These are phyloP conservation scores for Hemichromis elongatus DNA, from an alignment of 2,113 vertebrate genomes.

Conservation along the genomic window DNA sequence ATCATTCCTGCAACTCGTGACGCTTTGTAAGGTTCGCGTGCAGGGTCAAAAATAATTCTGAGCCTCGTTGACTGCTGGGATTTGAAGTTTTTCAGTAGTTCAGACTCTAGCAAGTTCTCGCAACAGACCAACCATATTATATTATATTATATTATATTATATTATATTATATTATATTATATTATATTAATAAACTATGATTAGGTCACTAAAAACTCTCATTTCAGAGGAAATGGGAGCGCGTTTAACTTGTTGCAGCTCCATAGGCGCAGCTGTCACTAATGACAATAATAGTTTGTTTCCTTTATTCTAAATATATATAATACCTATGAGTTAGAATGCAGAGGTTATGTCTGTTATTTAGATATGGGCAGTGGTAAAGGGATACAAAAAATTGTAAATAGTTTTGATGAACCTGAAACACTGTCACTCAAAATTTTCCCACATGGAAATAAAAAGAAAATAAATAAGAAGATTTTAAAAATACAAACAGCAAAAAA, in stretches of 20 bases:
- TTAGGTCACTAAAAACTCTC: neutral
- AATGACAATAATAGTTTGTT: neutral
- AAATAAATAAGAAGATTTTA: neutral
- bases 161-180: neutral
- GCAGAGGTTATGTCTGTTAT: neutral
- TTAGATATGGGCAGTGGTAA: neutral
- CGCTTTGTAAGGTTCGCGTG: conserved; percentile 43
- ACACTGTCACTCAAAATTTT: neutral
- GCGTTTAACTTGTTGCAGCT: neutral
- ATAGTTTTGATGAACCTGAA: neutral
- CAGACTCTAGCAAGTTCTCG: neutral
- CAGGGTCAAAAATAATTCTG: conserved; percentile 27
- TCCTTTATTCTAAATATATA: neutral
- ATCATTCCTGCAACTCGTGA: conserved; percentile 65
- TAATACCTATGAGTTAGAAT: neutral
- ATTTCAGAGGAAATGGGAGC: neutral
- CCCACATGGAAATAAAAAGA: neutral
- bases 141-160: neutral
- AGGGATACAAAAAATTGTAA: neutral
- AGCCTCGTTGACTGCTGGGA: conserved; percentile 31
- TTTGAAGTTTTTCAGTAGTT: conserved; percentile 23
- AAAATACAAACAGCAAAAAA: neutral
- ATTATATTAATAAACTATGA: neutral
- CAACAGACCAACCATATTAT: no score
- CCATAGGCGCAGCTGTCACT: neutral